These are phyloP conservation scores for Chunga burmeisteri DNA, from an alignment of 2,113 vertebrate genomes.

Conservation along the genomic window DNA sequence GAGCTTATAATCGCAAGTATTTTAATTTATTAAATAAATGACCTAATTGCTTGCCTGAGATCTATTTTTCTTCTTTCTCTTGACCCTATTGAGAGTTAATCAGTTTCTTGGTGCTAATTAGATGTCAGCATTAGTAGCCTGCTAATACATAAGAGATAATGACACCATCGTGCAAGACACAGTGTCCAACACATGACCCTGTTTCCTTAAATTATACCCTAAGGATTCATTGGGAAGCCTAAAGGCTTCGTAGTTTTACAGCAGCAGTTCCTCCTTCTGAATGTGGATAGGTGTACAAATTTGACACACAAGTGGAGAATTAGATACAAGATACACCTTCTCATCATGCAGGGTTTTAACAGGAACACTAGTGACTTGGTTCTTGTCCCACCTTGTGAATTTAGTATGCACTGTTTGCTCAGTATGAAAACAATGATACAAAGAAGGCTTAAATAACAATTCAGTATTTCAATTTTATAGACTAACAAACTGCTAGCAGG, in stretches of 20 bases:
- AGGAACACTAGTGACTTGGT: not conserved
- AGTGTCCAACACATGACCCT: constrained; percentile 22
- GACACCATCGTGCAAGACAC: constrained; percentile 29
- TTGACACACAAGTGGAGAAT: not conserved
- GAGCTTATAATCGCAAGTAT: constrained; percentile 54
- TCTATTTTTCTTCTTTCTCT: constrained; percentile 60
- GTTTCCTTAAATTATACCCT: constrained; percentile 57
- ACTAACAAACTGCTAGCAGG: constrained; percentile 50
- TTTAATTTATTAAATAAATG: constrained; percentile 72
- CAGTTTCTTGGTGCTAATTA: constrained; percentile 71
- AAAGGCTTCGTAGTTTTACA: constrained; percentile 3
- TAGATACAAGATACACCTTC: not conserved
- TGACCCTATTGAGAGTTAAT: constrained; percentile 71
- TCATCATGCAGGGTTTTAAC: not conserved
- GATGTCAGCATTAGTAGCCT: constrained; percentile 61
- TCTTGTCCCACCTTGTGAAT: not conserved
- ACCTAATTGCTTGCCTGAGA: constrained; percentile 67
- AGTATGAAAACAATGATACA: not conserved
- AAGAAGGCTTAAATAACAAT: constrained; percentile 45
- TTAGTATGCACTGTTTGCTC: not conserved
- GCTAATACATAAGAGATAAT: constrained; percentile 58
- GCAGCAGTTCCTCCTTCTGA: not conserved
- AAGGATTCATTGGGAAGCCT: not conserved
- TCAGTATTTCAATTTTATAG: constrained; percentile 20
- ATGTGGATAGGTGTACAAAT: not conserved